Evolutionary conservation across 1,140 invertebrate genomes (phyloP).

Genomic region (Pogonus chalceus): DNA sequence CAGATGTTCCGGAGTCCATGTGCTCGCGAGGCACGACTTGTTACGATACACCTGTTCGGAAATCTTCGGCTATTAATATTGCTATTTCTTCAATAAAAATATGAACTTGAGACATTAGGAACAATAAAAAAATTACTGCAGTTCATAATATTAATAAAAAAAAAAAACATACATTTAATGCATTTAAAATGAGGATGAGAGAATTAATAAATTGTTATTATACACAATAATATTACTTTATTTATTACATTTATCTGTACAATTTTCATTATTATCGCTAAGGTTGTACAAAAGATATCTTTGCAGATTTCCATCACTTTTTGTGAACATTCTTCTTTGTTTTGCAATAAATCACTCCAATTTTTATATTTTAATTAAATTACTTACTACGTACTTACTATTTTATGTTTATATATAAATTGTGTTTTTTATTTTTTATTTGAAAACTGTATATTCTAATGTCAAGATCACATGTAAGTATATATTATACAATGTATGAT

Average conservation of each 20-base stretch:
- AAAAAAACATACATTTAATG: no score
- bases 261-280: slow-evolving; percentile 2
- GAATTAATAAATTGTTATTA: not conserved
- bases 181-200: not conserved
- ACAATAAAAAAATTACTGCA: no score
- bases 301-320: not conserved
- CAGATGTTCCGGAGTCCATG: not conserved
- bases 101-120: not conserved
- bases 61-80: not conserved
- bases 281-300: slow-evolving; percentile 4
- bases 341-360: not conserved
- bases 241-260: slow-evolving; percentile 4
- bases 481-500: no score
- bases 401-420: not conserved
- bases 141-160: no score
- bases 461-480: not conserved
- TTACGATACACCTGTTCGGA: not conserved
- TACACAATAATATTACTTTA: not conserved
- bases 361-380: no score
- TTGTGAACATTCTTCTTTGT: not conserved
- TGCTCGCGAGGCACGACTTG: not conserved
- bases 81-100: not conserved
- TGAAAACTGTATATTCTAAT: not conserved
- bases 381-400: no score
- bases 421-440: not conserved